Evolutionary conservation across 2,797 vertebrate genomes (phyloP).

Genomic region (Notolabrus celidotus): DNA sequence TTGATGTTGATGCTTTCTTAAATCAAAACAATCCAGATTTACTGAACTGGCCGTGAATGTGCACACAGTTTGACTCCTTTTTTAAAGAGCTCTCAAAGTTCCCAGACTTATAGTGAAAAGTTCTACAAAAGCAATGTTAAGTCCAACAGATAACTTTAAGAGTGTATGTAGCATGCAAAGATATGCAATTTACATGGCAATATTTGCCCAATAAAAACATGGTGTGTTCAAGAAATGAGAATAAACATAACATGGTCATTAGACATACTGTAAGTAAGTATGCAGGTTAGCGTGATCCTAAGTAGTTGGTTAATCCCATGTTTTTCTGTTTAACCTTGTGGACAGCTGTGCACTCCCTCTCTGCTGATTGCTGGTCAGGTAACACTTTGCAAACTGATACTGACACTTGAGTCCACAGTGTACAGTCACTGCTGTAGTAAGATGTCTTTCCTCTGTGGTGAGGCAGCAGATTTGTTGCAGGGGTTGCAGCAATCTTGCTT

Average conservation of each 20-base stretch:
- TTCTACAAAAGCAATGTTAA: no score
- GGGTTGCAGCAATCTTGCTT: conserved; percentile 65
- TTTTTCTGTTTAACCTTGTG: conserved; percentile 8
- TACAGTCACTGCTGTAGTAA: conserved; percentile 43
- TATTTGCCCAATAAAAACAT: not conserved
- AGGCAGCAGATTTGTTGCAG: conserved; percentile 74
- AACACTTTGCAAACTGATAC: conserved; percentile 45
- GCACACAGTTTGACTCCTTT: no score
- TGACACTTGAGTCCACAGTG: conserved; percentile 46
- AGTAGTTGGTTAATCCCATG: not conserved
- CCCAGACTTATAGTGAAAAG: no score
- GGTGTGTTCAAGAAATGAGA: not conserved
- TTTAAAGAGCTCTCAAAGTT: no score
- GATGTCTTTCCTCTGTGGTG: conserved; percentile 60
- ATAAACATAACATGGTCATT: no score
- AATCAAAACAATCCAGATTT: not conserved
- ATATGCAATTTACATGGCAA: not conserved
- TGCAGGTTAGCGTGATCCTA: not conserved
- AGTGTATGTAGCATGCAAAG: not conserved
- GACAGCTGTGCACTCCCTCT: conserved; percentile 25
- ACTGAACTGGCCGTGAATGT: not conserved
- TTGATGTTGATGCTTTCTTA: not conserved
- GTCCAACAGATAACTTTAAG: no score
- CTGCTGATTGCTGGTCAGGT: conserved; percentile 34
- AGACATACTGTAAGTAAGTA: no score